Base-by-base conservation (phyloP, 2,797 vertebrate genomes). In the Hypotaenidia philippensis region DNA sequence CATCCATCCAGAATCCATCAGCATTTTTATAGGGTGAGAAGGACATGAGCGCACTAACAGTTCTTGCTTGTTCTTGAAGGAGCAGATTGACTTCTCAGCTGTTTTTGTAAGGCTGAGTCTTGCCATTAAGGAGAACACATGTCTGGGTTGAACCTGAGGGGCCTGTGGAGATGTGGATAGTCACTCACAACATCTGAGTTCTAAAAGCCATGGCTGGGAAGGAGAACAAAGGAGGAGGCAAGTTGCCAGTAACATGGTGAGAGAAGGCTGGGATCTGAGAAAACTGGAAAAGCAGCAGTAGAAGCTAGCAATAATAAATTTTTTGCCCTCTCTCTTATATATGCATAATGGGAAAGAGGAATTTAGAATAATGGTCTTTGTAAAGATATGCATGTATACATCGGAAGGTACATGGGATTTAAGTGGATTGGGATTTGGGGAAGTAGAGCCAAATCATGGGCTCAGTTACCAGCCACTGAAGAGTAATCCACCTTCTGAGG, bases 1-100 rank as follows among this genome's bases (percentile, higher is more conserved):
- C 2, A 0, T 21, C 20, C 0, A 0, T 12, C 13, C 25, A 22
- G 27, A 31, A 15, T 31, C 15, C 36, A 69, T 10, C 40, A 40
- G 21, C 21, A n/a, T 29, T 89, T 79, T 31, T n/a, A 40, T 20
- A 72, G n/a, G 14, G 26, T 16, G 11, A 17, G 32, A 38, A 60
- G 34, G 12, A 59, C 6, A 8, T 0, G 1, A 49, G n/a, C 0
- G 1, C 45, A 32, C 11, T 13, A 41, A 70, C 15, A 74, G 16
- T 6, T 50, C 31, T 34, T 59, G 19, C 7, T 65, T 7, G 9
- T 44, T 44, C 18, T 44, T 44, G 18, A 44, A 44, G 18, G 41
- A 44, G 8, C 41, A 44, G 41, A 44, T 44, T 44, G 41, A 44
- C 41, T 44, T 44, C 41, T 44, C 41, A 59, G 34, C 38, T 55